Conservation (phyloP, 2,888 invertebrate genomes). For the Celastrina argiolus region DNA sequence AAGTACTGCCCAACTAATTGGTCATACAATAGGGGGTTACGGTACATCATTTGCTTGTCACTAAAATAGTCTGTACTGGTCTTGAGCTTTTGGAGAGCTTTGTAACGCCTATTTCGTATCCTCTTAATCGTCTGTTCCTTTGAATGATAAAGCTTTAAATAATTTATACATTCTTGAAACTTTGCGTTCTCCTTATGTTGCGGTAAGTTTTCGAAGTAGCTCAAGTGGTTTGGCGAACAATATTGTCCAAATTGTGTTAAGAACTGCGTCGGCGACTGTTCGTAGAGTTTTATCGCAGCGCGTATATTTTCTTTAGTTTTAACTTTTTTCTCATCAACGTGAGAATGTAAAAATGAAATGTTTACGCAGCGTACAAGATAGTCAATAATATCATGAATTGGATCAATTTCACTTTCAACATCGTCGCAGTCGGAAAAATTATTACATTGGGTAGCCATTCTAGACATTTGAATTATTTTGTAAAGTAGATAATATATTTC, state of each 20-base stretch:
- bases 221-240: slow-evolving; percentile 82
- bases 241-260: slow-evolving; percentile 86
- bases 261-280: slow-evolving; percentile 83
- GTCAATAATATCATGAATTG: slow-evolving; percentile 78
- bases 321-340: slow-evolving; percentile 86
- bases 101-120: slow-evolving; percentile 88
- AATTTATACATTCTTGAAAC: slow-evolving; percentile 80
- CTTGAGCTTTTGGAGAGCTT: slow-evolving; percentile 86
- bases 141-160: slow-evolving; percentile 78
- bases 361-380: slow-evolving; percentile 79
- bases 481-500: too few relatives aligned
- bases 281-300: slow-evolving; percentile 81
- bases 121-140: slow-evolving; percentile 70
- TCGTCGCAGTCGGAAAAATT: slow-evolving; percentile 27
- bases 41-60: slow-evolving; percentile 94
- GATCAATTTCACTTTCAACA: slow-evolving; percentile 46
- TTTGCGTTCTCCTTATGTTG: slow-evolving; percentile 51
- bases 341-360: slow-evolving; percentile 89
- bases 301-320: slow-evolving; percentile 81
- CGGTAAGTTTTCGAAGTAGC: slow-evolving; percentile 78
- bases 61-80: slow-evolving; percentile 88
- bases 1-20: slow-evolving; percentile 92
- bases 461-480: neutral
- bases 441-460: neutral
- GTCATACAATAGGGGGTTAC: slow-evolving; percentile 94